These are phyloP conservation scores for Mesorhabditis spiculigera DNA, from an alignment of 2,888 invertebrate species.

Conservation along the genomic window DNA sequence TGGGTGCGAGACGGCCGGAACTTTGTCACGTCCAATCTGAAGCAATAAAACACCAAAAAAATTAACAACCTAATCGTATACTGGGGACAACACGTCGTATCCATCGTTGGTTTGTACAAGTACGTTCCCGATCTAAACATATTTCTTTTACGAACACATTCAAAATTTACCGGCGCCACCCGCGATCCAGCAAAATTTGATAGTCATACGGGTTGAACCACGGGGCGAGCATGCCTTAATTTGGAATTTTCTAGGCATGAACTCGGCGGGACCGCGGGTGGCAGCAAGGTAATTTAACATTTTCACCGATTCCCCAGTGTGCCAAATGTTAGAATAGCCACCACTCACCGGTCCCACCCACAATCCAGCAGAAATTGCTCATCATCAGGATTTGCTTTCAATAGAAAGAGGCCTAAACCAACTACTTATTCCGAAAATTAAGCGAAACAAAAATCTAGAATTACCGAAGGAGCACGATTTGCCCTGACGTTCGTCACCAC, in stretches of 20 bases:
- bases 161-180: conserved; percentile 74
- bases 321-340: neutral
- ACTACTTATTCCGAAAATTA: no score
- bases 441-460: no score
- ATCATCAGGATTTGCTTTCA: neutral
- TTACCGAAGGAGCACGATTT: no score
- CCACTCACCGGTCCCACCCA: conserved; percentile 37
- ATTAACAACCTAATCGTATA: conserved; percentile 84
- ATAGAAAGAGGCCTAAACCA: no score
- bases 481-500: no score
- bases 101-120: conserved; percentile 88
- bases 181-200: conserved; percentile 85
- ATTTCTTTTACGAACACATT: neutral
- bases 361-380: conserved; percentile 27
- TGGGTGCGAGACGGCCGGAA: conserved; percentile 84
- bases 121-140: conserved; percentile 78
- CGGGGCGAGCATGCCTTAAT: conserved; percentile 87
- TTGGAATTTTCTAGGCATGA: conserved; percentile 5
- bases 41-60: conserved; percentile 21
- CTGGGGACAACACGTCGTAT: conserved; percentile 85
- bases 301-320: neutral
- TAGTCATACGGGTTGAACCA: conserved; percentile 78
- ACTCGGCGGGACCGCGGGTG: neutral
- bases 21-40: conserved; percentile 75
- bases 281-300: neutral